A percentile compares a stretch with the other conserved stretches of the same genome.
phyloP scores from a whole-genome alignment of 2,888 invertebrate genomes.

The Agriopis aurantiaria region DNA sequence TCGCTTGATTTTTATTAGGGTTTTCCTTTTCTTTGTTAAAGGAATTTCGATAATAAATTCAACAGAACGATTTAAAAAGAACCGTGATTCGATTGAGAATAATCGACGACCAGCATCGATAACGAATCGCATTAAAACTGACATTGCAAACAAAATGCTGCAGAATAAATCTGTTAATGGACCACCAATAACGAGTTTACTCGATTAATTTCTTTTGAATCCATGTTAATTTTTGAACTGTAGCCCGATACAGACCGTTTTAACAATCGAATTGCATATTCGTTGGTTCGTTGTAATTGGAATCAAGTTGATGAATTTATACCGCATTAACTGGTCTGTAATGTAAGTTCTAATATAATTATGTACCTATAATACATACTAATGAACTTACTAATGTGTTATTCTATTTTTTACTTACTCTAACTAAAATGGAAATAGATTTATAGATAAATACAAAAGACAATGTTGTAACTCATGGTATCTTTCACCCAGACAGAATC shows the following conservation, averaged over 20 bases:
- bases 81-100: constrained; percentile 1
- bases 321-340: neutral
- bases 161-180: constrained; percentile 46
- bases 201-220: constrained; percentile 45
- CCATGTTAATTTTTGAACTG: constrained; percentile 44
- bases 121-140: constrained; percentile 35
- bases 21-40: neutral
- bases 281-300: constrained; percentile 33
- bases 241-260: constrained; percentile 29
- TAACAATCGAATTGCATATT: constrained; percentile 35
- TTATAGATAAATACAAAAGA: too few species aligned
- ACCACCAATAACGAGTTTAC: constrained; percentile 41
- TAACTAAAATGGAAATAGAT: too few species aligned
- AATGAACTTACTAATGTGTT: too few species aligned
- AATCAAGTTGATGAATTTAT: constrained; percentile 28
- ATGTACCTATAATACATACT: too few species aligned
- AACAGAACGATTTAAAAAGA: neutral
- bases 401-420: too few species aligned
- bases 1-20: neutral
- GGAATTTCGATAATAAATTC: neutral
- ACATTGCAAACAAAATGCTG: constrained; percentile 37
- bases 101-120: constrained; percentile 23
- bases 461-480: too few species aligned
- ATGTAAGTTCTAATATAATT: too few species aligned
- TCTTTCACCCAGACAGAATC: too few species aligned